These are phyloP conservation scores for Ivindomyrus marchei DNA, from an alignment of 2,113 vertebrate genomes.

Conservation along the genomic window DNA sequence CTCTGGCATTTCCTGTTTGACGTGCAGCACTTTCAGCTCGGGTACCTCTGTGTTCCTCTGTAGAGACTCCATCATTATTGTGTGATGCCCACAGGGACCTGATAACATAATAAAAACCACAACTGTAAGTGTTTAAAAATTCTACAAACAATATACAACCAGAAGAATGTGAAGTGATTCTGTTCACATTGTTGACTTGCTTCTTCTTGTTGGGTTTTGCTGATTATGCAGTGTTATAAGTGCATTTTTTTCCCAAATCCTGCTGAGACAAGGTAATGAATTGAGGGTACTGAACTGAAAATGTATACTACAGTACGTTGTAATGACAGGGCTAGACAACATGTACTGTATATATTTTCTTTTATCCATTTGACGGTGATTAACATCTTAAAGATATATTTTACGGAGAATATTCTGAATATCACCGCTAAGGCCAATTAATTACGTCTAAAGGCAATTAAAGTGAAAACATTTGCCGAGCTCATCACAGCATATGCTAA, in stretches of 20 bases:
- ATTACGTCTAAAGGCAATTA: neutral
- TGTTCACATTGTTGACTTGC: neutral
- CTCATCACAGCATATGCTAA: neutral
- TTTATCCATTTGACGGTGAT: neutral
- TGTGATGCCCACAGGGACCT: neutral
- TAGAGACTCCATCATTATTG: neutral
- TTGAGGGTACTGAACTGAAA: neutral
- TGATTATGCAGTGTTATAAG: neutral
- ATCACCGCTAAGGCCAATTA: neutral
- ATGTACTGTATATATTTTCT: neutral
- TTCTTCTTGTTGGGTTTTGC: neutral
- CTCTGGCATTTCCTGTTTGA: slow-evolving; percentile 18
- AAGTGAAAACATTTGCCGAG: neutral
- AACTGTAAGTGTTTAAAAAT: neutral
- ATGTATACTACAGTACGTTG: neutral
- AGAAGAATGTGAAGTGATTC: neutral
- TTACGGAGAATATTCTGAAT: neutral
- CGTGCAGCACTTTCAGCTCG: neutral
- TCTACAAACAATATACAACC: neutral
- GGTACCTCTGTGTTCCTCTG: neutral
- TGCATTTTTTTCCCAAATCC: neutral
- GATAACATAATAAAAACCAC: neutral
- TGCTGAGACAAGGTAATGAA: neutral
- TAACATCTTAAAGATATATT: neutral
- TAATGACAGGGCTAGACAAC: neutral